A percentile compares a stretch with the other conserved stretches of the same genome.
phyloP scores from a whole-genome alignment of 2,888 invertebrate species.

The Yponomeuta cagnagella region DNA sequence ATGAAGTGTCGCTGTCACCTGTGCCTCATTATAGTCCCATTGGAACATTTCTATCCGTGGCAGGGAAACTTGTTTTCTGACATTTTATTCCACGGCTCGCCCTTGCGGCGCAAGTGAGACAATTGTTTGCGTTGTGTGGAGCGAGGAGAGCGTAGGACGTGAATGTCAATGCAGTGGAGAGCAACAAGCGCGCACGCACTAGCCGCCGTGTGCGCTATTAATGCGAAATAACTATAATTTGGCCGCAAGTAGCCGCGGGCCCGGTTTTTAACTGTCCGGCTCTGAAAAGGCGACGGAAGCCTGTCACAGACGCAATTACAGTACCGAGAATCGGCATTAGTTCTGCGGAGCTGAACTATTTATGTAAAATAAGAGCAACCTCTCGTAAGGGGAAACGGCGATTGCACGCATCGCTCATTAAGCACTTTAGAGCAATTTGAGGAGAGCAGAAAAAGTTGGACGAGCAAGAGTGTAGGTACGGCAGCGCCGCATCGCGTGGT shows the following conservation, averaged over 20 bases:
- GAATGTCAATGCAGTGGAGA: slow-evolving; percentile 54
- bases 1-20: not conserved
- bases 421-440: slow-evolving; percentile 76
- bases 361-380: slow-evolving; percentile 72
- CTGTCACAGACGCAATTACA: slow-evolving; percentile 73
- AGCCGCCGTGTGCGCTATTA: slow-evolving; percentile 59
- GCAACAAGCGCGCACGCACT: slow-evolving; percentile 58
- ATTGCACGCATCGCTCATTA: slow-evolving; percentile 76
- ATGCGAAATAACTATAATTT: slow-evolving; percentile 71
- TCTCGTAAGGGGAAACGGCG: slow-evolving; percentile 71
- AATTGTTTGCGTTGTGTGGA: slow-evolving; percentile 15
- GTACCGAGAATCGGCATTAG: slow-evolving; percentile 74
- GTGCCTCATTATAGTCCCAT: slow-evolving; percentile 12
- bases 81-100: not conserved
- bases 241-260: slow-evolving; percentile 46
- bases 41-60: not conserved
- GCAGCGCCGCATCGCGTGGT: slow-evolving; percentile 66
- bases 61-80: not conserved
- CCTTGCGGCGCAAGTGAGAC: slow-evolving; percentile 17
- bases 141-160: slow-evolving; percentile 5
- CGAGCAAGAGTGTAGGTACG: slow-evolving; percentile 44
- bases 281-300: slow-evolving; percentile 69
- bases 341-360: slow-evolving; percentile 68
- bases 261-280: slow-evolving; percentile 53
- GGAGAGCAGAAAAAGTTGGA: slow-evolving; percentile 67